Percentiles rank a stretch among this genome's conserved stretches.
These are phyloP conservation scores for Onthophagus taurus DNA, from an alignment of 1,140 invertebrate species.

Conservation along the genomic window DNA sequence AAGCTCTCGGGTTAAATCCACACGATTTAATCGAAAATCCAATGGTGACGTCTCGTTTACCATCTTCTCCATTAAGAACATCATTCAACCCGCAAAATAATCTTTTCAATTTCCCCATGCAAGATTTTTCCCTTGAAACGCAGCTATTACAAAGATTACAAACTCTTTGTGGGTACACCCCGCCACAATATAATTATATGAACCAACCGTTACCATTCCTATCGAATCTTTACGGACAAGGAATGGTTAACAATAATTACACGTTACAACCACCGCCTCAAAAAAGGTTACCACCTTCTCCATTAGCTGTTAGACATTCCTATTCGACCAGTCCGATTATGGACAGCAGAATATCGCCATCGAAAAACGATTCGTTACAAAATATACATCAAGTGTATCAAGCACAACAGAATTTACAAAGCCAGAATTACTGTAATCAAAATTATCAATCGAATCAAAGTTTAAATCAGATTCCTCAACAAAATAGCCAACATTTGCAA, in stretches of 20 bases:
- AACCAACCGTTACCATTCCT: conserved; percentile 8
- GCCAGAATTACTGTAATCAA: conserved; percentile 1
- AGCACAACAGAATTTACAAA: conserved; percentile 28
- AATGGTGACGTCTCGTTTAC: conserved; percentile 26
- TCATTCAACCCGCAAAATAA: conserved; percentile 24
- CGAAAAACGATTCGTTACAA: conserved; percentile 26
- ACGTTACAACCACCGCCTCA: conserved; percentile 27
- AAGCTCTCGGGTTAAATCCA: conserved; percentile 27
- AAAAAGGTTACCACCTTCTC: conserved; percentile 30
- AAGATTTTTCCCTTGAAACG: conserved; percentile 24
- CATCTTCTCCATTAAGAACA: conserved; percentile 28
- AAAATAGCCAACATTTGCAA: conserved; percentile 17
- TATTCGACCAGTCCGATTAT: conserved; percentile 29
- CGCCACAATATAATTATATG: conserved; percentile 20
- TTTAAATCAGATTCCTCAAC: conserved; percentile 25
- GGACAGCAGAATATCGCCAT: conserved; percentile 27
- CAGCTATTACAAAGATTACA: conserved; percentile 32
- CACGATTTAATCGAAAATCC: conserved; percentile 32
- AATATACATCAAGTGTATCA: conserved; percentile 19
- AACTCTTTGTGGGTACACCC: conserved; percentile 24
- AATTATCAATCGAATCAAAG: conserved; percentile 12
- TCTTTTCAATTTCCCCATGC: conserved; percentile 27
- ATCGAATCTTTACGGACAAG: conserved; percentile 18
- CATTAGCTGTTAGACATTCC: conserved; percentile 27
- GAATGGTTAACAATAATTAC: conserved; percentile 31